phyloP scores from a whole-genome alignment of 2,113 vertebrate genomes.

The Trichechus manatus region DNA sequence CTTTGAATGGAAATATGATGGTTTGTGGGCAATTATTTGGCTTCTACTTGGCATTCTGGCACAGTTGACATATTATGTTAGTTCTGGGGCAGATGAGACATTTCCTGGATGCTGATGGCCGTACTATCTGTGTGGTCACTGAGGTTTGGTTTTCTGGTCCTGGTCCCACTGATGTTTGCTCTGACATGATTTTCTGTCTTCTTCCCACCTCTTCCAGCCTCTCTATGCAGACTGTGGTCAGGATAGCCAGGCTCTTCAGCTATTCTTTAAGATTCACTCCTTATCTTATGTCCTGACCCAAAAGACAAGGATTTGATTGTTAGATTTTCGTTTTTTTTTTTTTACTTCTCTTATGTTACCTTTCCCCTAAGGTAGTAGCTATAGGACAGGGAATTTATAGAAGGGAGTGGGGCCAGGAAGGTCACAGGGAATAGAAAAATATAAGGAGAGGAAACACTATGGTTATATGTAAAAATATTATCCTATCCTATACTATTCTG shows the following conservation, averaged over 20 bases:
- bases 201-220: not conserved
- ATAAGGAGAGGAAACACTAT: not conserved
- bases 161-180: not conserved
- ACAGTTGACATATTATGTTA: not conserved
- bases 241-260: not conserved
- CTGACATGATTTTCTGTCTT: not conserved
- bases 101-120: not conserved
- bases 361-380: slow-evolving; percentile 19
- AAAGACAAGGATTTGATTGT: not conserved
- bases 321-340: not conserved
- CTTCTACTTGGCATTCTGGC: fast-evolving
- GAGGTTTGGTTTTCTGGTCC: not conserved
- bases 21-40: not conserved
- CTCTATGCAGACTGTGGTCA: not conserved
- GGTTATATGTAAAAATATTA: not conserved
- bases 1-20: not conserved
- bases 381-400: not conserved
- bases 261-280: not conserved
- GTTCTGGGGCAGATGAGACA: not conserved
- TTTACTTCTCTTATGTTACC: not conserved
- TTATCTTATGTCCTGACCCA: not conserved
- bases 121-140: not conserved
- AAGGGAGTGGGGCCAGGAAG: not conserved
- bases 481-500: not conserved
- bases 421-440: slow-evolving; percentile 14